These are phyloP conservation scores for Babylonia areolata DNA, from an alignment of 1,140 invertebrate species.

Conservation along the genomic window DNA sequence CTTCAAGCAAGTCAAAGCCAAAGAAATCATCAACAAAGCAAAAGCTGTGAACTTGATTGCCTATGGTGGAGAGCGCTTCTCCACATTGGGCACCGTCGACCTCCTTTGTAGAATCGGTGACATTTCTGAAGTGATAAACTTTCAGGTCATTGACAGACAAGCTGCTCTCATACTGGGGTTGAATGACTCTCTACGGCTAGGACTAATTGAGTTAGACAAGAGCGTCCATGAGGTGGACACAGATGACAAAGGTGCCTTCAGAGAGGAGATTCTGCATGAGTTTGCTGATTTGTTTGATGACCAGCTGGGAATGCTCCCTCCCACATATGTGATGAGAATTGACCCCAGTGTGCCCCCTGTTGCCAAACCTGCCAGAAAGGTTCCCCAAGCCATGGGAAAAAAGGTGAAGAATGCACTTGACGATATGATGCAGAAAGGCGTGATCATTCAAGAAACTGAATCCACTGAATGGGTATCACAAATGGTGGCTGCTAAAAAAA, in stretches of 20 bases:
- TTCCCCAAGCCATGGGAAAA: conserved; percentile 52
- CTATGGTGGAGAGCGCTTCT: not conserved
- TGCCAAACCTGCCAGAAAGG: conserved; percentile 53
- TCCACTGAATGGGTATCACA: conserved; percentile 77
- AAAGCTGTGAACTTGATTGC: not conserved
- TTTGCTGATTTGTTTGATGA: conserved; percentile 53
- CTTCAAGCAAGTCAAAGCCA: conserved; percentile 29
- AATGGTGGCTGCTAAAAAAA: conserved; percentile 76
- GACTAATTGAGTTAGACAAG: not conserved
- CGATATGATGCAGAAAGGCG: conserved; percentile 47
- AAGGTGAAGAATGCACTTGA: conserved; percentile 48
- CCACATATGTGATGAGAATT: conserved; percentile 57
- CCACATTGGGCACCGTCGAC: no score
- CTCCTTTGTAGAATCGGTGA: no score
- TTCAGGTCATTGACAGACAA: not conserved
- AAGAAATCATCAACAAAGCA: conserved; percentile 50
- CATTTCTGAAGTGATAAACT: not conserved
- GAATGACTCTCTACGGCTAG: no score
- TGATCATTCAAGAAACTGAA: conserved; percentile 58
- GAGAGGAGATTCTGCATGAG: conserved; percentile 28
- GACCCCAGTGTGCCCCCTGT: conserved; percentile 51
- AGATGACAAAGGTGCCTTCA: not conserved
- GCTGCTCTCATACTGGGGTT: no score
- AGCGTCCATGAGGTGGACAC: not conserved
- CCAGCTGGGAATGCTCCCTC: conserved; percentile 38